Percentiles rank a stretch among this genome's conserved stretches.
phyloP scores from a whole-genome alignment of 2,113 vertebrate genomes.

The Nannospalax galili region DNA sequence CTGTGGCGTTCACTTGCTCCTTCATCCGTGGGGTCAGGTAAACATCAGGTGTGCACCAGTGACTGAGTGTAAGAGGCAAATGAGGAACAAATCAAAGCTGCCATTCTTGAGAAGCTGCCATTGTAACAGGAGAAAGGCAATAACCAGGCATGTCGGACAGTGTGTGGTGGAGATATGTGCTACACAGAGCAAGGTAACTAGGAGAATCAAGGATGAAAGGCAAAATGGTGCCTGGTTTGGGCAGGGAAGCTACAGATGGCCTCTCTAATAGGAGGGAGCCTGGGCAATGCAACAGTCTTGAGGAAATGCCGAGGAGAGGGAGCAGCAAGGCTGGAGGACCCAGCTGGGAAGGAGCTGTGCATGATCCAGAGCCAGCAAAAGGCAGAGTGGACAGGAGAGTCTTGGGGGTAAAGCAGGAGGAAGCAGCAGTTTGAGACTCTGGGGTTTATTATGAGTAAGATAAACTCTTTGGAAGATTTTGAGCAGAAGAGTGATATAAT shows the following conservation, averaged over 20 bases:
- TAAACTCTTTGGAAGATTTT: background rate
- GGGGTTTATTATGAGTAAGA: conserved; percentile 9
- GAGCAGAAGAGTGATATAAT: background rate
- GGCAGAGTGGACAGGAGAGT: background rate
- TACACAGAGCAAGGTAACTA: background rate
- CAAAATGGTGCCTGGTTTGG: background rate
- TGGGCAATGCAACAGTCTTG: background rate
- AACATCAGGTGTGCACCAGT: background rate
- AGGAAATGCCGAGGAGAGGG: no score
- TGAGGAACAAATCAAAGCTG: background rate
- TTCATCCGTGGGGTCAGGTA: background rate
- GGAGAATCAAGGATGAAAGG: background rate
- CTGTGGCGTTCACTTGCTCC: background rate
- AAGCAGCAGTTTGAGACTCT: background rate
- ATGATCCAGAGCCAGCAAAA: background rate
- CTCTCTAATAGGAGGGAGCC: background rate
- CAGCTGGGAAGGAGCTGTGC: background rate
- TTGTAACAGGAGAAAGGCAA: background rate
- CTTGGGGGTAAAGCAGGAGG: background rate
- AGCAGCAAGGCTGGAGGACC: background rate
- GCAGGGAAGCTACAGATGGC: background rate
- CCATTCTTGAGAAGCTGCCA: background rate
- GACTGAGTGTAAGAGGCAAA: background rate
- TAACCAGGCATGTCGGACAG: rapidly evolving
- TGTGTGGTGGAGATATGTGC: no score